These are phyloP conservation scores for Pharmacophagus antenor DNA, from an alignment of 2,888 invertebrate genomes.

Conservation along the genomic window DNA sequence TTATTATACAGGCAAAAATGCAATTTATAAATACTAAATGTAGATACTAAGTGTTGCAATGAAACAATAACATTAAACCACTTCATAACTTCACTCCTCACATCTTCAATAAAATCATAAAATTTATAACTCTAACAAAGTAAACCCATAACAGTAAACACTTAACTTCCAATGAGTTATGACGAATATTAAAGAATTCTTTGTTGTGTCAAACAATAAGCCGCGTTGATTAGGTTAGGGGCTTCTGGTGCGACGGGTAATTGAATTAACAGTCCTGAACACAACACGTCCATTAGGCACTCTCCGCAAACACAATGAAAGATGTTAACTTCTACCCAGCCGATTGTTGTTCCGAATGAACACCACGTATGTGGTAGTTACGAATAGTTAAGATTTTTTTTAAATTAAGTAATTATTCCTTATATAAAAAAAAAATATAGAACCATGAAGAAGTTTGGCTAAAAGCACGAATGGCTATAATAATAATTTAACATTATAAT, in stretches of 20 bases:
- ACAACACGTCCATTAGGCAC: conserved; percentile 69
- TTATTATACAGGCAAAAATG: background rate
- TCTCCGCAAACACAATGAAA: conserved; percentile 54
- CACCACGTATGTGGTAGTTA: conserved; percentile 4
- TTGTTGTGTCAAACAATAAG: conserved; percentile 62
- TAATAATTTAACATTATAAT: too few species aligned
- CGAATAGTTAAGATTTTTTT: too few species aligned
- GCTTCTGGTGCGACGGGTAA: conserved; percentile 56
- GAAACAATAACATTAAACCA: background rate
- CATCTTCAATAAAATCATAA: conserved; percentile 9
- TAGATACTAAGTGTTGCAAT: background rate
- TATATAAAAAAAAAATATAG: too few species aligned
- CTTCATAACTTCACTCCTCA: background rate
- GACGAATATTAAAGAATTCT: conserved; percentile 48
- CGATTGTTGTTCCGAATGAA: conserved; percentile 19
- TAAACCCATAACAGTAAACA: conserved; percentile 11
- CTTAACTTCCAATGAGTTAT: conserved; percentile 12
- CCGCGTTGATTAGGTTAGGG: conserved; percentile 56
- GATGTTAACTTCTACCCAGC: conserved; percentile 34
- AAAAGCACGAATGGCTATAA: too few species aligned
- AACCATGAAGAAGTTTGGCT: too few species aligned
- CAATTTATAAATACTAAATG: background rate
- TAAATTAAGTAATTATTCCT: too few species aligned
- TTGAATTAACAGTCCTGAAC: conserved; percentile 71
- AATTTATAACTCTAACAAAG: conserved; percentile 13